A percentile compares a stretch with the other conserved stretches of the same genome.
phyloP scores from a whole-genome alignment of 2,888 invertebrate genomes.

The Agrochola circellaris region DNA sequence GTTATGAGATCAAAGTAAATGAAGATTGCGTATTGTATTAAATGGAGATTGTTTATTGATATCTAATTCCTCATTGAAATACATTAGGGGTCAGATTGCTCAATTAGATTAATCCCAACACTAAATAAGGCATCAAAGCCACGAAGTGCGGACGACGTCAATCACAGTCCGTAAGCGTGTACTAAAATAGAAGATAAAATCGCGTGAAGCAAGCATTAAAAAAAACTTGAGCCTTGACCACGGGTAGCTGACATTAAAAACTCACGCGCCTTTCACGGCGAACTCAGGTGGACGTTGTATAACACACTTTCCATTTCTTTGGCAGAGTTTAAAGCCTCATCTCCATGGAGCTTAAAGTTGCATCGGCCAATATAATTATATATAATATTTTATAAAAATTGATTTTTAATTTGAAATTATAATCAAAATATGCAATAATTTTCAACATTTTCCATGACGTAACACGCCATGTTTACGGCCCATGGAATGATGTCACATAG shows the following conservation, averaged over 20 bases:
- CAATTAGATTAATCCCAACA: constrained; percentile 27
- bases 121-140: constrained; percentile 47
- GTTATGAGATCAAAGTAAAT: constrained; percentile 35
- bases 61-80: constrained; percentile 36
- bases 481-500: constrained; percentile 34
- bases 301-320: constrained; percentile 90
- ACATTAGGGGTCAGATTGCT: constrained; percentile 43
- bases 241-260: constrained; percentile 88
- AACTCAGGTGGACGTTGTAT: constrained; percentile 88
- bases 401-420: constrained; percentile 47
- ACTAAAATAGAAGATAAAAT: constrained; percentile 77
- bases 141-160: constrained; percentile 62
- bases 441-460: constrained; percentile 48
- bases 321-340: constrained; percentile 69
- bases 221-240: constrained; percentile 89
- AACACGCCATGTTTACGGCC: constrained; percentile 45
- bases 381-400: constrained; percentile 34
- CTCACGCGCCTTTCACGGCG: constrained; percentile 87
- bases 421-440: constrained; percentile 27
- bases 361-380: constrained; percentile 28
- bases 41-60: constrained; percentile 25
- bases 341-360: constrained; percentile 58
- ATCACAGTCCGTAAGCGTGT: constrained; percentile 70
- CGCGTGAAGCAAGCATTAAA: constrained; percentile 83
- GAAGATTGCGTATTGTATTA: constrained; percentile 26